These are phyloP conservation scores for Synanthedon vespiformis DNA, from an alignment of 2,888 invertebrate genomes.

Conservation along the genomic window DNA sequence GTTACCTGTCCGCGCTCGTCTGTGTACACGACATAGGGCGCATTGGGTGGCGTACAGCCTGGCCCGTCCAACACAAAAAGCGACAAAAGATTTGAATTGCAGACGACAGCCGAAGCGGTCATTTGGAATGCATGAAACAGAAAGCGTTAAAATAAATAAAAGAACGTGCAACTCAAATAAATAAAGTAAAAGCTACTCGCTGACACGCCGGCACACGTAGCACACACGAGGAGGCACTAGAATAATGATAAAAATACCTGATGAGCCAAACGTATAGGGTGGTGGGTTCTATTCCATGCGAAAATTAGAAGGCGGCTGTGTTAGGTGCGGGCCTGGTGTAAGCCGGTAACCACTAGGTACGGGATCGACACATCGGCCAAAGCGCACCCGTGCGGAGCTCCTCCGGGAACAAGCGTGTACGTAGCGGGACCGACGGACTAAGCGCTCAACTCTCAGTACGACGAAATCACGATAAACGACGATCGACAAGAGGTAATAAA, in stretches of 20 bases:
- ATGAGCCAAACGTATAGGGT: conserved; percentile 70
- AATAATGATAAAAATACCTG: conserved; percentile 67
- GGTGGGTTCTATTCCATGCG: conserved; percentile 69
- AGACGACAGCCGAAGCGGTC: conserved; percentile 67
- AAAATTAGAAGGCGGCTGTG: conserved; percentile 68
- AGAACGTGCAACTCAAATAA: conserved; percentile 53
- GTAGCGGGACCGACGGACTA: conserved; percentile 67
- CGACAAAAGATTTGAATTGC: conserved; percentile 60
- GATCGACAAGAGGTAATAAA: conserved; percentile 69
- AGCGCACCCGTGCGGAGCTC: conserved; percentile 64
- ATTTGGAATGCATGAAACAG: conserved; percentile 71
- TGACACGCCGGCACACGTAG: conserved; percentile 59
- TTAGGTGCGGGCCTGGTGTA: conserved; percentile 66
- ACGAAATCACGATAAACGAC: conserved; percentile 62
- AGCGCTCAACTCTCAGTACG: conserved; percentile 66
- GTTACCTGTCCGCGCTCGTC: conserved; percentile 96
- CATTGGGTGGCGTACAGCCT: conserved; percentile 85
- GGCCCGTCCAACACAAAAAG: conserved; percentile 29
- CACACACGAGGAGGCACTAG: conserved; percentile 58
- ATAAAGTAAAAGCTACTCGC: conserved; percentile 32
- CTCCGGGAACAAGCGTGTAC: conserved; percentile 67
- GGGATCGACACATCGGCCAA: conserved; percentile 62
- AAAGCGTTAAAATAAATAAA: conserved; percentile 68
- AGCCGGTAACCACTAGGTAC: conserved; percentile 60
- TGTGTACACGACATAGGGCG: conserved; percentile 95